Conservation (phyloP, 1,140 invertebrate genomes). For the Drosophila malerkotliana region DNA sequence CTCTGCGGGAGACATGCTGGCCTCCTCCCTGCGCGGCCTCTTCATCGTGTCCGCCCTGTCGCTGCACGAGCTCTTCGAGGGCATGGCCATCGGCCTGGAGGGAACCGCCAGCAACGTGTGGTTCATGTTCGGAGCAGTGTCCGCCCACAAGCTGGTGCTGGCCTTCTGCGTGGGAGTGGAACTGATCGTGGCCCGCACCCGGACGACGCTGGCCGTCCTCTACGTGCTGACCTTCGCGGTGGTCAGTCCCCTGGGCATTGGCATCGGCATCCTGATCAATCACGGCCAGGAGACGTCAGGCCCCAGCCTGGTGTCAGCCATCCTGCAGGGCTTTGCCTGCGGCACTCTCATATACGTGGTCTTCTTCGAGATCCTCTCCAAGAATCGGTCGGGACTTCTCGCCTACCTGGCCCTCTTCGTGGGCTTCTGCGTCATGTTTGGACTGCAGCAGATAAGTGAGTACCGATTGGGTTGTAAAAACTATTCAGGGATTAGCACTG, state of each 20-base stretch:
- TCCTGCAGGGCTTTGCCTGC: constrained; percentile 93
- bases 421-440: constrained; percentile 92
- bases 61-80: constrained; percentile 96
- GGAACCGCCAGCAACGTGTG: constrained; percentile 88
- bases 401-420: constrained; percentile 89
- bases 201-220: constrained; percentile 86
- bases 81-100: constrained; percentile 94
- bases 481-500: not conserved
- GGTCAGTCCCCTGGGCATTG: constrained; percentile 92
- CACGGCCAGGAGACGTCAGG: constrained; percentile 86
- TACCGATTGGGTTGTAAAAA: constrained; percentile 59
- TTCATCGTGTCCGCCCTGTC: constrained; percentile 94
- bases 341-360: constrained; percentile 95
- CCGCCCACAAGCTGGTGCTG: constrained; percentile 95
- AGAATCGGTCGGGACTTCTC: constrained; percentile 89
- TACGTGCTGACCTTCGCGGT: constrained; percentile 92
- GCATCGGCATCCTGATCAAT: constrained; percentile 88
- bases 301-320: constrained; percentile 86
- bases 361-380: constrained; percentile 94
- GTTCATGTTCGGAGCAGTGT: constrained; percentile 93
- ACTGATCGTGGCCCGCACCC: constrained; percentile 88
- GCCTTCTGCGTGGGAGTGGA: constrained; percentile 94
- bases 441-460: constrained; percentile 91
- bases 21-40: constrained; percentile 89
- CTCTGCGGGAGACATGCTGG: constrained; percentile 86